Evolutionary conservation across 2,113 vertebrate species (phyloP).

Genomic region (Heterotis niloticus): DNA sequence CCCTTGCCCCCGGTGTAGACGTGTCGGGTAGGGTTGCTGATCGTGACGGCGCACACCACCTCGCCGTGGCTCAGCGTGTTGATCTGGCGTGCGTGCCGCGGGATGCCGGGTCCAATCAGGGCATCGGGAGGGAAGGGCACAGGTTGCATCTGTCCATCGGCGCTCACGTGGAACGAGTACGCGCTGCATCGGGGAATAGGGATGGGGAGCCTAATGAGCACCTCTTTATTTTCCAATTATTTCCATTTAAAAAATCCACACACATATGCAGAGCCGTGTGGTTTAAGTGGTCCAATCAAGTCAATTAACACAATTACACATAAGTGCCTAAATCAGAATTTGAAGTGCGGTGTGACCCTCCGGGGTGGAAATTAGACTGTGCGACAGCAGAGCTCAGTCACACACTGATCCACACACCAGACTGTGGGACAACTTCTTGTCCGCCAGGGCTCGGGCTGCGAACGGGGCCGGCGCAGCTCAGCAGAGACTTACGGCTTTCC

Average conservation of each 20-base stretch:
- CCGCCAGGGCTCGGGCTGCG: not conserved
- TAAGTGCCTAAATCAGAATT: not conserved
- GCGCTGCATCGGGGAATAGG: conserved; percentile 61
- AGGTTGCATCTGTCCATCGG: conserved; percentile 94
- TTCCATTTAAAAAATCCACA: not conserved
- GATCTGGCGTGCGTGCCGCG: conserved; percentile 90
- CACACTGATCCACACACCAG: not conserved
- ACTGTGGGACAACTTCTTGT: not conserved
- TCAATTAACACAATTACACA: conserved; percentile 11
- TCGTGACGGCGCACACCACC: conserved; percentile 93
- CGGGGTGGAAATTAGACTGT: not conserved
- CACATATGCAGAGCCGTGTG: not conserved
- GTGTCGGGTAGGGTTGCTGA: conserved; percentile 92
- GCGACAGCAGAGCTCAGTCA: not conserved
- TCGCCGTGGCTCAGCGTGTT: conserved; percentile 92
- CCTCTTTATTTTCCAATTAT: not conserved
- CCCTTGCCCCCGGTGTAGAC: conserved; percentile 95
- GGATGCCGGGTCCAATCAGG: conserved; percentile 88
- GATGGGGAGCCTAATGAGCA: not conserved
- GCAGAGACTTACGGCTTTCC: conserved; percentile 83
- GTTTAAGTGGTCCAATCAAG: not conserved
- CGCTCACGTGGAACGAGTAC: conserved; percentile 92
- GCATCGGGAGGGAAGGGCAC: conserved; percentile 94
- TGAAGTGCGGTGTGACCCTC: not conserved
- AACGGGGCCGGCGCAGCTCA: not conserved